Percentiles rank a stretch among this genome's conserved stretches.
Evolutionary conservation across 1,140 invertebrate species (phyloP).

Genomic region (Andricus grossulariae): DNA sequence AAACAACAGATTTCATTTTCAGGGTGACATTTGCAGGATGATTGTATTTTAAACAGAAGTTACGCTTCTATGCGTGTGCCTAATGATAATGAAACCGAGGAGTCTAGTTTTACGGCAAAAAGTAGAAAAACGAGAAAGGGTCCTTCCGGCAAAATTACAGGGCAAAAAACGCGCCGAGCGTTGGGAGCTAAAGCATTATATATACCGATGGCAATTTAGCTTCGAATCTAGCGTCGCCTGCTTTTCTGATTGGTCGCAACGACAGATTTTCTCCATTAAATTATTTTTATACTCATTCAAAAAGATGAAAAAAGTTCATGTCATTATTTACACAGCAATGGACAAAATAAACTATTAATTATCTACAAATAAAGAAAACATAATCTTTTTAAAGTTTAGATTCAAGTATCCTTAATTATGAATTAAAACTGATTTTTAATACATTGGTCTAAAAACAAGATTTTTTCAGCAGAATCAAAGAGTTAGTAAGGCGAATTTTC

Average conservation of each 20-base stretch:
- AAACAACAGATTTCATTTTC: background rate
- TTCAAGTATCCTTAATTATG: too few species aligned
- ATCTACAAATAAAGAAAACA: too few species aligned
- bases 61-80: background rate
- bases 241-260: slow-evolving; percentile 1
- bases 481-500: too few species aligned
- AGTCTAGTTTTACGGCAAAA: slow-evolving; percentile 26
- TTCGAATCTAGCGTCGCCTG: slow-evolving; percentile 7
- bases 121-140: slow-evolving; percentile 22
- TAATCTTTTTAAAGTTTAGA: too few species aligned
- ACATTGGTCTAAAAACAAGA: too few species aligned
- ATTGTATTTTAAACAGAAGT: slow-evolving; percentile 17
- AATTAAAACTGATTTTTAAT: too few species aligned
- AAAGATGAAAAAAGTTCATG: too few species aligned
- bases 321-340: too few species aligned
- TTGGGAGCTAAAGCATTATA: slow-evolving; percentile 17
- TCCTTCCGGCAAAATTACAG: slow-evolving; percentile 13
- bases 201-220: slow-evolving; percentile 13
- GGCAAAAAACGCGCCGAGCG: slow-evolving; percentile 10
- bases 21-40: background rate
- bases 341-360: too few species aligned
- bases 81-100: slow-evolving; percentile 26
- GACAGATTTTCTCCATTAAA: background rate
- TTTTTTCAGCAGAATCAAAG: too few species aligned
- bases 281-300: background rate